Evolutionary conservation across 1,140 invertebrate genomes (phyloP).

Genomic region (Bombus waltoni): DNA sequence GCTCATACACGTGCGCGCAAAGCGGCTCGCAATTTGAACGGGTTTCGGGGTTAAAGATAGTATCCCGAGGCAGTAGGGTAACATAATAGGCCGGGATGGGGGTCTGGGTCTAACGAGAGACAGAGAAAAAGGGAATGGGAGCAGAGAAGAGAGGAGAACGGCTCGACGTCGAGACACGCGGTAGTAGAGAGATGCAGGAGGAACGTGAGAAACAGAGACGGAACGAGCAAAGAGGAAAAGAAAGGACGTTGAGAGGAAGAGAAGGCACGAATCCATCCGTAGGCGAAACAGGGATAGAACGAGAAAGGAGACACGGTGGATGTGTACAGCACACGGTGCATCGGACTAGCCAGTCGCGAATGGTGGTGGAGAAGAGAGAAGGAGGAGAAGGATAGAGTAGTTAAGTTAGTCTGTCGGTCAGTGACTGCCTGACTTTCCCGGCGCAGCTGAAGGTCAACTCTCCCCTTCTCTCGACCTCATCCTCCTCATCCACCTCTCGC

Average conservation of each 20-base stretch:
- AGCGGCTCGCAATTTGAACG: constrained; percentile 65
- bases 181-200: constrained; percentile 56
- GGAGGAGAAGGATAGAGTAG: constrained; percentile 81
- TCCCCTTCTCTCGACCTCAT: constrained; percentile 77
- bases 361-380: constrained; percentile 72
- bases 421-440: constrained; percentile 83
- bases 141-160: constrained; percentile 37
- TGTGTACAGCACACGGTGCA: constrained; percentile 71
- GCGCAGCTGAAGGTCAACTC: constrained; percentile 82
- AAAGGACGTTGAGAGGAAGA: background rate
- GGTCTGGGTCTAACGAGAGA: constrained; percentile 67
- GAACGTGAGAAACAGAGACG: constrained; percentile 30
- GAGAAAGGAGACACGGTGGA: constrained; percentile 22
- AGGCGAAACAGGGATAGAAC: background rate
- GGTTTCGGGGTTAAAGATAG: constrained; percentile 76
- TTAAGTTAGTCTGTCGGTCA: constrained; percentile 84
- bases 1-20: constrained; percentile 55
- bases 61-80: constrained; percentile 72
- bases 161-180: constrained; percentile 44
- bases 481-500: constrained; percentile 56
- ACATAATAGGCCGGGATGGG: constrained; percentile 70
- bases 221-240: constrained; percentile 15
- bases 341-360: constrained; percentile 77
- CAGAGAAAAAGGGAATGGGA: constrained; percentile 61
- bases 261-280: background rate